Evolutionary conservation across 2,113 vertebrate species (phyloP).

Genomic region (Megaleporinus macrocephalus): DNA sequence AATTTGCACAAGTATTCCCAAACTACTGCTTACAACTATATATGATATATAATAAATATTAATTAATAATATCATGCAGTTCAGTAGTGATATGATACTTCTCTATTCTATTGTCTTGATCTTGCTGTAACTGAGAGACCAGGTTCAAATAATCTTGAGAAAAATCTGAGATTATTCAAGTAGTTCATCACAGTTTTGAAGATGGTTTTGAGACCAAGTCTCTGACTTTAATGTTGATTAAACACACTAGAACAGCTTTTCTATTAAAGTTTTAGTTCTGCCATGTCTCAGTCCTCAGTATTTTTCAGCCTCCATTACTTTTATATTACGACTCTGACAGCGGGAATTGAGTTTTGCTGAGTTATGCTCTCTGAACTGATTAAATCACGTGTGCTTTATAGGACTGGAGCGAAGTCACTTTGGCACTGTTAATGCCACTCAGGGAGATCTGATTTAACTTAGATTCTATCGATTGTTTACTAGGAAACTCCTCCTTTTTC

Average conservation of each 20-base stretch:
- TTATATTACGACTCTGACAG: slow-evolving; percentile 34
- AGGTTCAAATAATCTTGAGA: no score
- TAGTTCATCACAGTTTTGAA: no score
- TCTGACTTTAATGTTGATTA: not conserved
- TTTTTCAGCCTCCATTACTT: slow-evolving; percentile 8
- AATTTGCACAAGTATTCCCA: no score
- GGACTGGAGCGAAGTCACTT: slow-evolving; percentile 34
- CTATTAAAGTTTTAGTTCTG: not conserved
- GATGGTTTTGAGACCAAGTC: no score
- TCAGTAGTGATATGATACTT: no score
- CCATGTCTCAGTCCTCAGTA: not conserved
- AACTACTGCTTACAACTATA: no score
- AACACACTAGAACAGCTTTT: not conserved
- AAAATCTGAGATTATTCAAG: no score
- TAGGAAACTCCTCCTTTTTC: not conserved
- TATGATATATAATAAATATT: no score
- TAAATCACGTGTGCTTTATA: slow-evolving; percentile 33
- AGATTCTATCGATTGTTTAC: slow-evolving; percentile 41
- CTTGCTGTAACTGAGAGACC: no score
- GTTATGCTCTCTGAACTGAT: slow-evolving; percentile 33
- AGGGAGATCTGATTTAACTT: slow-evolving; percentile 35
- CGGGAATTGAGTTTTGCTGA: slow-evolving; percentile 29
- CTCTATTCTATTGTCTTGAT: no score
- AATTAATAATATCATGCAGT: no score
- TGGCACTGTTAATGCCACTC: slow-evolving; percentile 35